These are phyloP conservation scores for Dryococelus australis DNA, from an alignment of 2,888 invertebrate species.

Conservation along the genomic window DNA sequence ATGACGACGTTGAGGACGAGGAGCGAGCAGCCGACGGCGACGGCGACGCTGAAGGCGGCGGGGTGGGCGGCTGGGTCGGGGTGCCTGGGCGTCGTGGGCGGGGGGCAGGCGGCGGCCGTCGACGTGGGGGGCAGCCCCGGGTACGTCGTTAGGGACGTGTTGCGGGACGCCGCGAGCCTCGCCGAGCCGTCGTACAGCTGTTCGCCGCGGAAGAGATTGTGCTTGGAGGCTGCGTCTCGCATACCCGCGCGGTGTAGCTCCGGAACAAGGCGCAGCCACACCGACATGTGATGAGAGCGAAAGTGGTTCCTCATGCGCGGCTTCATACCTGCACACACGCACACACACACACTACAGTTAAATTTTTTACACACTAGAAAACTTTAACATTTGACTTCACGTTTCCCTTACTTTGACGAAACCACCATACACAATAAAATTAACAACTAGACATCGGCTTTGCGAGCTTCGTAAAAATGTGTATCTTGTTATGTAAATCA, in stretches of 20 bases:
- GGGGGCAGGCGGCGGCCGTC: not conserved
- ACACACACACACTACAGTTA: too few species aligned
- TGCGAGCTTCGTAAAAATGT: too few species aligned
- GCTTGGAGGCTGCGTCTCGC: constrained; percentile 85
- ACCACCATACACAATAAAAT: too few species aligned
- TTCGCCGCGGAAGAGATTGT: constrained; percentile 88
- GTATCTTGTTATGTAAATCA: too few species aligned
- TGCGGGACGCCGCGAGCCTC: constrained; percentile 70
- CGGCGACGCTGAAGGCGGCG: constrained; percentile 78
- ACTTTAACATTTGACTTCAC: too few species aligned
- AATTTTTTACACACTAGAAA: too few species aligned
- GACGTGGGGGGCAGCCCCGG: not conserved
- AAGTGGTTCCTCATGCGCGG: constrained; percentile 92
- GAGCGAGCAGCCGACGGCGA: constrained; percentile 82
- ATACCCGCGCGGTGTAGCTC: constrained; percentile 88
- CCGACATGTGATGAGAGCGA: constrained; percentile 91
- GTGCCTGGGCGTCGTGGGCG: constrained; percentile 63
- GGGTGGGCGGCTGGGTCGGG: constrained; percentile 78
- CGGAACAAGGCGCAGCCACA: constrained; percentile 93
- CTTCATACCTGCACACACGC: constrained; percentile 77
- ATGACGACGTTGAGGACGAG: constrained; percentile 83
- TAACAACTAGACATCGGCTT: too few species aligned
- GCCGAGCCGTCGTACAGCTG: constrained; percentile 90
- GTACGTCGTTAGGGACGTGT: constrained; percentile 66
- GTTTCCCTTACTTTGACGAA: too few species aligned